These are phyloP conservation scores for Psilopogon haemacephalus DNA, from an alignment of 2,113 vertebrate species.

Conservation along the genomic window DNA sequence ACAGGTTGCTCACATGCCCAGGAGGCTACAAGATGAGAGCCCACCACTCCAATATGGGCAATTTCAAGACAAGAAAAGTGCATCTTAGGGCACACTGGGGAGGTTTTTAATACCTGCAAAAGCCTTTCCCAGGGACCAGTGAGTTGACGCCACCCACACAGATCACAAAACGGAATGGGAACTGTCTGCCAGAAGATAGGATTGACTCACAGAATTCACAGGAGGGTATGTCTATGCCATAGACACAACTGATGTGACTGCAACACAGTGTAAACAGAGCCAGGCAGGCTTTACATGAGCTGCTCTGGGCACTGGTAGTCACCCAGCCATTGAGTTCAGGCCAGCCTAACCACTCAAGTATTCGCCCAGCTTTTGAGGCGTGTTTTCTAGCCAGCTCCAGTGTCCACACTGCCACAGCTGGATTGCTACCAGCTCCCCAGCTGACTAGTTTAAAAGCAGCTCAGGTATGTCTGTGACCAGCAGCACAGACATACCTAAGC, in stretches of 20 bases:
- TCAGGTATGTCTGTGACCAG: slow-evolving; percentile 1
- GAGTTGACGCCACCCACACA: background rate
- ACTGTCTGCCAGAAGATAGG: background rate
- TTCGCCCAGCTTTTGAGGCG: background rate
- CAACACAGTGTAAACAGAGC: background rate
- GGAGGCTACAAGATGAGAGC: background rate
- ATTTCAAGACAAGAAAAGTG: rapidly evolving
- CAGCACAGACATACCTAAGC: background rate
- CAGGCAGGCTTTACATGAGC: background rate
- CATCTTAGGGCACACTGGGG: background rate
- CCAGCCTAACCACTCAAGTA: background rate
- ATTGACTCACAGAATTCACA: background rate
- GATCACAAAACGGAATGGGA: background rate
- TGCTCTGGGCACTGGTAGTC: background rate
- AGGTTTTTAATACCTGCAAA: background rate
- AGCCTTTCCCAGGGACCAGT: background rate
- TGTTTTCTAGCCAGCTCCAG: background rate
- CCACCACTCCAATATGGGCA: background rate
- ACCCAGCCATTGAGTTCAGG: background rate
- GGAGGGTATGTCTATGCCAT: background rate
- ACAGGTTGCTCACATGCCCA: background rate
- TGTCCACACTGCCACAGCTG: background rate
- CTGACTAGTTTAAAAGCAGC: background rate
- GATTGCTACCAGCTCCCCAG: background rate
- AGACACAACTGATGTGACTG: background rate